Evolutionary conservation across 1,140 invertebrate species (phyloP).

Genomic region (Meteorus sp.): DNA sequence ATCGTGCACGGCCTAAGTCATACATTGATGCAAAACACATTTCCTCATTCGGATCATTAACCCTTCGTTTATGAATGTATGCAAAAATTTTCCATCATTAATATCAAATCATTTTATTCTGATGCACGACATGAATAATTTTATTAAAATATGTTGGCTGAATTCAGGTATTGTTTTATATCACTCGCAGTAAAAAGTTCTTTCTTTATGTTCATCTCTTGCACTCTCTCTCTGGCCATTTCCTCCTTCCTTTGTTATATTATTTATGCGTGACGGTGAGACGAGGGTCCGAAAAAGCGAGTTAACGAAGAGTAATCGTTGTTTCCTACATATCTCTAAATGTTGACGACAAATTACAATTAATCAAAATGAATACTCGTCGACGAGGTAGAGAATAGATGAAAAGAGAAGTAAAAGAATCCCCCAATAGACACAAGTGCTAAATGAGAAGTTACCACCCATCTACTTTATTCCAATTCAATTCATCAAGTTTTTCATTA

Average conservation of each 20-base stretch:
- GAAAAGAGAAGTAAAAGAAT: not conserved
- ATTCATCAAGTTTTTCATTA: not conserved
- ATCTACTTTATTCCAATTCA: not conserved
- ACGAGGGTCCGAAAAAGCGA: not conserved
- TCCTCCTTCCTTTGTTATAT: conserved; percentile 7
- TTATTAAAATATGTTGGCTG: no score
- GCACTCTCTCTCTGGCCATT: not conserved
- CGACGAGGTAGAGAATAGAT: no score
- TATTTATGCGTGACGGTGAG: conserved; percentile 13
- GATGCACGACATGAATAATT: no score
- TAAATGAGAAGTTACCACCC: conserved; percentile 11
- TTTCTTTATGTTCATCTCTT: not conserved
- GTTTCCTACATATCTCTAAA: not conserved
- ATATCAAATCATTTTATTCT: no score
- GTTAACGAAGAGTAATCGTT: conserved; percentile 24
- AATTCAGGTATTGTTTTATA: no score
- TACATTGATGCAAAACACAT: not conserved
- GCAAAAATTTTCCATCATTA: no score
- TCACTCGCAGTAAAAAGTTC: not conserved
- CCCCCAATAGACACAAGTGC: not conserved
- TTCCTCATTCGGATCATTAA: not conserved
- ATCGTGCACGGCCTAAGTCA: conserved; percentile 11
- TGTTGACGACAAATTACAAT: conserved; percentile 12
- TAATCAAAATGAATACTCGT: conserved; percentile 10
- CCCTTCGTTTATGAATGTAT: no score